Conservation (phyloP, 2,888 invertebrate genomes). For the Leptura quadrifasciata region DNA sequence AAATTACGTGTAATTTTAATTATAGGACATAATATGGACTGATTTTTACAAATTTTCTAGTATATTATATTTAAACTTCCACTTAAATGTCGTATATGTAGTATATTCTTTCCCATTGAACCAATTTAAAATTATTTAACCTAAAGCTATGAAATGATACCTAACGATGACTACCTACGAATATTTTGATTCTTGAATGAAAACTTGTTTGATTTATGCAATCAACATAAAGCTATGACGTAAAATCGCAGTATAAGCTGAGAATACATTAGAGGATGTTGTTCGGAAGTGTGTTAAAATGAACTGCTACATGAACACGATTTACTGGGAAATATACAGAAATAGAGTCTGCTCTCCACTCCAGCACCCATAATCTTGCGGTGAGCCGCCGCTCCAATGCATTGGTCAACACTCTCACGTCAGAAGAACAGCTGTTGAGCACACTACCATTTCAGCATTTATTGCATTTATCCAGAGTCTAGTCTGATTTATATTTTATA, state of each 20-base stretch:
- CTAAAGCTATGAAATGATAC: neutral
- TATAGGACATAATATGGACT: no score
- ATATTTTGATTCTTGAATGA: slow-evolving; percentile 44
- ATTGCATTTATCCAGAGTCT: slow-evolving; percentile 19
- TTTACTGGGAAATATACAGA: slow-evolving; percentile 46
- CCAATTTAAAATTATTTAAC: neutral
- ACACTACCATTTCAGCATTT: slow-evolving; percentile 3
- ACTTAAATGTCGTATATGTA: no score
- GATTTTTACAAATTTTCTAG: no score
- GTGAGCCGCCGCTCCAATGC: slow-evolving; percentile 17
- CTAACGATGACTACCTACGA: neutral
- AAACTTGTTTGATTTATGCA: slow-evolving; percentile 49
- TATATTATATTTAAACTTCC: no score
- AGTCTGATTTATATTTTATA: slow-evolving; percentile 17
- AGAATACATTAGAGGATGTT: slow-evolving; percentile 53
- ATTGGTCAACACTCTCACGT: slow-evolving; percentile 27
- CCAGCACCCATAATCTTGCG: slow-evolving; percentile 25
- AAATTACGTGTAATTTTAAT: no score
- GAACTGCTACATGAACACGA: slow-evolving; percentile 42
- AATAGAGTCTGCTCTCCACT: slow-evolving; percentile 39
- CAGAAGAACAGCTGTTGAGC: slow-evolving; percentile 30
- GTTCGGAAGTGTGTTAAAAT: slow-evolving; percentile 44
- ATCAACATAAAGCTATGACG: slow-evolving; percentile 46
- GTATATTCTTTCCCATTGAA: no score
- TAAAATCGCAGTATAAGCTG: slow-evolving; percentile 47